These are phyloP conservation scores for Diuraphis noxia DNA, from an alignment of 1,140 invertebrate genomes.

Conservation along the genomic window DNA sequence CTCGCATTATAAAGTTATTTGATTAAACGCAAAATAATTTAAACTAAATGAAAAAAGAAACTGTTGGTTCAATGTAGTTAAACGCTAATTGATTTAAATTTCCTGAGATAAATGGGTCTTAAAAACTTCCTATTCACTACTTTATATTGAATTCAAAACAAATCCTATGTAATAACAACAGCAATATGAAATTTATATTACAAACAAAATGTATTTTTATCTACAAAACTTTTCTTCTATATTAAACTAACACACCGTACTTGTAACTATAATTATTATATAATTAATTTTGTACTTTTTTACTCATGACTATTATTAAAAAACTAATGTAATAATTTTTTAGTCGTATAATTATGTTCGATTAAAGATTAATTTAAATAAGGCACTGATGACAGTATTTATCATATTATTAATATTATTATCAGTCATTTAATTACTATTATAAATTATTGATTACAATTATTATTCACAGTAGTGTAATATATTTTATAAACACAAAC, in stretches of 20 bases:
- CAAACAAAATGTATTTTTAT: background rate
- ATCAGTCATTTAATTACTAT: too few species aligned
- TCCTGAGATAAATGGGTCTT: background rate
- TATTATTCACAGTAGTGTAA: background rate
- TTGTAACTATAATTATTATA: background rate
- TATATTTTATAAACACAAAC: background rate
- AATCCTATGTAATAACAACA: background rate
- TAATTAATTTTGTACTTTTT: background rate
- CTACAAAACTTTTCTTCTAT: background rate
- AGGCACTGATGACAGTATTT: background rate
- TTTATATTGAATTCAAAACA: background rate
- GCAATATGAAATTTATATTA: background rate
- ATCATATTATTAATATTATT: background rate
- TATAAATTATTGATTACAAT: too few species aligned
- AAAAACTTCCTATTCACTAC: background rate
- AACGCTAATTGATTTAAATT: background rate
- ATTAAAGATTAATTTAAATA: background rate
- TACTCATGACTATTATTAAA: too few species aligned
- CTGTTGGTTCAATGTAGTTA: background rate
- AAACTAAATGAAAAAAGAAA: background rate
- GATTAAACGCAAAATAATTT: background rate
- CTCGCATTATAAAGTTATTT: background rate
- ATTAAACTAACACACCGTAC: background rate
- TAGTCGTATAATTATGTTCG: background rate
- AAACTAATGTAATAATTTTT: too few species aligned